These are phyloP conservation scores for Lagodon rhomboides DNA, from an alignment of 2,797 vertebrate genomes.

Conservation along the genomic window DNA sequence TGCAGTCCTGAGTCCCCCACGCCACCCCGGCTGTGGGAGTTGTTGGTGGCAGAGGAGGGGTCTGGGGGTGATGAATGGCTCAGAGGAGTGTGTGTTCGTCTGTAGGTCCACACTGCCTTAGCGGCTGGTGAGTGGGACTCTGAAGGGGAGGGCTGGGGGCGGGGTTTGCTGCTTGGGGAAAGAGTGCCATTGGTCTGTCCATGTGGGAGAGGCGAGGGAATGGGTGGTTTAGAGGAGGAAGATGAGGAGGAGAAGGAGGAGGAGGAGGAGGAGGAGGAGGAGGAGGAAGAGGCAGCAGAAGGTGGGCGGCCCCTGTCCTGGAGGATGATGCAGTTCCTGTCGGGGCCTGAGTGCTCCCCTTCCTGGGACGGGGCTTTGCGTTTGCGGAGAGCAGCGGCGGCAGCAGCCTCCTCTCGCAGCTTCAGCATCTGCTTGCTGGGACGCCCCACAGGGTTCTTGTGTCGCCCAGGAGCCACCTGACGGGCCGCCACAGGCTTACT, in stretches of 20 bases:
- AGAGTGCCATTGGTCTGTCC: conserved; percentile 89
- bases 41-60: conserved; percentile 69
- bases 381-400: conserved; percentile 84
- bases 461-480: conserved; percentile 80
- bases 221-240: conserved; percentile 77
- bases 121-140: conserved; percentile 82
- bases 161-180: conserved; percentile 81
- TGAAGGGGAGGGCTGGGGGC: conserved; percentile 77
- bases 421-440: conserved; percentile 88
- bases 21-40: conserved; percentile 74
- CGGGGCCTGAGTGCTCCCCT: conserved; percentile 85
- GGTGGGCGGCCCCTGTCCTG: conserved; percentile 85
- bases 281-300: conserved; percentile 79
- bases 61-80: conserved; percentile 72
- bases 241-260: conserved; percentile 69
- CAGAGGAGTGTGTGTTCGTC: conserved; percentile 78
- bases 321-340: conserved; percentile 89
- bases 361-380: conserved; percentile 87
- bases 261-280: conserved; percentile 80
- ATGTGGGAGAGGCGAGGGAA: conserved; percentile 71
- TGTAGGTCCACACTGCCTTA: conserved; percentile 81
- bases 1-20: conserved; percentile 77
- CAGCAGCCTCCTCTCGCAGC: conserved; percentile 81
- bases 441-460: conserved; percentile 86
- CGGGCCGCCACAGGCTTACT: conserved; percentile 77